phyloP scores from a whole-genome alignment of 2,797 vertebrate genomes.

The Peromyscus eremicus region DNA sequence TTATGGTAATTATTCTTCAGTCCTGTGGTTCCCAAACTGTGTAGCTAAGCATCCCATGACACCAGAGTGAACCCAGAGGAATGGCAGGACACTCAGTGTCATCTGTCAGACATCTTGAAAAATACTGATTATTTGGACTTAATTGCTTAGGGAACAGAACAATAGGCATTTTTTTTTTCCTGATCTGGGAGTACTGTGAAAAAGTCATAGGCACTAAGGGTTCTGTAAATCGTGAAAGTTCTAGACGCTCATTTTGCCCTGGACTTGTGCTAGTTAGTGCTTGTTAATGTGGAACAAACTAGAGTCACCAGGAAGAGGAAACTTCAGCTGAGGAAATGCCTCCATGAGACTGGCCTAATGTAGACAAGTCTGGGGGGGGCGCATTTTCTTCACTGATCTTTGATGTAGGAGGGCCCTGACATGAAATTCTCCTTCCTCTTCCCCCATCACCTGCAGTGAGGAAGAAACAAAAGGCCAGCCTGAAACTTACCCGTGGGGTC shows the following conservation, averaged over 20 bases:
- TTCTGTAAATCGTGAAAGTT: background rate
- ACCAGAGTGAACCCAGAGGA: too few relatives aligned
- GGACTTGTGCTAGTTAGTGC: background rate
- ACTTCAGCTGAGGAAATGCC: background rate
- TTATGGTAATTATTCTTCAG: too few relatives aligned
- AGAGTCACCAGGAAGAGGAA: background rate
- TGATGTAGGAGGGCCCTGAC: background rate
- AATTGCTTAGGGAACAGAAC: background rate
- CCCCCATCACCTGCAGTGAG: background rate
- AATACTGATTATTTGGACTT: background rate
- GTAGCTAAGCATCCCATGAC: too few relatives aligned
- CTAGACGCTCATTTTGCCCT: background rate
- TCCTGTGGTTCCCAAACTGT: too few relatives aligned
- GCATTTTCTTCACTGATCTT: background rate
- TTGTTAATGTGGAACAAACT: background rate
- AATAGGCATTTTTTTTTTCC: background rate
- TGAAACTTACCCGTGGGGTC: conserved; percentile 93
- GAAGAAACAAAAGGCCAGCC: background rate
- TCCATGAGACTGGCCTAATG: background rate
- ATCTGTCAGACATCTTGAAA: background rate
- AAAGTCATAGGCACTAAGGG: background rate
- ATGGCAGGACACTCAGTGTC: too few relatives aligned
- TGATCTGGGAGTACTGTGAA: background rate
- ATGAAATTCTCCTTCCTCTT: background rate
- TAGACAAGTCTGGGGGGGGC: background rate